Conservation (phyloP, 2,888 invertebrate species). For the Hipparchia sbordonii region DNA sequence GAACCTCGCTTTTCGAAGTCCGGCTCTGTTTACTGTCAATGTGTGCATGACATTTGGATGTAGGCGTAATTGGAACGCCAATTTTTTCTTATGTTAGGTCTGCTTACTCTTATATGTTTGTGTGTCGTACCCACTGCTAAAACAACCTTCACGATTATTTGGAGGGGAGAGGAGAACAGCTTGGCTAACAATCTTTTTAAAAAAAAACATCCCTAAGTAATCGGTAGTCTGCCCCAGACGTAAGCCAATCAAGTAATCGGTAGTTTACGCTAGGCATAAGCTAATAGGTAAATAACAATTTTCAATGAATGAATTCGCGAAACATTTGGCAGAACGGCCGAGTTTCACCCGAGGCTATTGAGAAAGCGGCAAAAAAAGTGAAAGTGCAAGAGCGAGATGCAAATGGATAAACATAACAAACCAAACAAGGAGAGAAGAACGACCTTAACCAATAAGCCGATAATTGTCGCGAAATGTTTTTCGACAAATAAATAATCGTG, state of each 20-base stretch:
- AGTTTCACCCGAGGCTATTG: slow-evolving; percentile 65
- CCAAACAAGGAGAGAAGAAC: slow-evolving; percentile 50
- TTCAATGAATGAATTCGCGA: slow-evolving; percentile 48
- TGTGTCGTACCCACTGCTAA: too few relatives aligned
- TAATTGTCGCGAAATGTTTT: slow-evolving; percentile 29
- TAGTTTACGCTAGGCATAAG: neutral
- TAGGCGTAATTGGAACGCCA: too few relatives aligned
- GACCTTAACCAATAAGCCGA: slow-evolving; percentile 47
- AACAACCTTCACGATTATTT: too few relatives aligned
- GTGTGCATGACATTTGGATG: too few relatives aligned
- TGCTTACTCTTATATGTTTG: too few relatives aligned
- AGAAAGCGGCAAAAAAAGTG: slow-evolving; percentile 75
- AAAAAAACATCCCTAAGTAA: too few relatives aligned
- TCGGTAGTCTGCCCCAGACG: too few relatives aligned
- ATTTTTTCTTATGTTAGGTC: too few relatives aligned
- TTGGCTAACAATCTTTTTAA: too few relatives aligned
- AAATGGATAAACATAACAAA: slow-evolving; percentile 40
- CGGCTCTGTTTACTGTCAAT: too few relatives aligned
- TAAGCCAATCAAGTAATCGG: neutral
- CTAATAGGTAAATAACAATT: slow-evolving; percentile 10
- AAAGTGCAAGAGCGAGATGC: slow-evolving; percentile 66
- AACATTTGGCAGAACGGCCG: slow-evolving; percentile 72
- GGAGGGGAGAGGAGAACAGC: too few relatives aligned
- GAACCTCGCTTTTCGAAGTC: too few relatives aligned
- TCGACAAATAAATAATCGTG: slow-evolving; percentile 17